These are phyloP conservation scores for Kryptopterus vitreolus DNA, from an alignment of 2,797 vertebrate species.

Conservation along the genomic window DNA sequence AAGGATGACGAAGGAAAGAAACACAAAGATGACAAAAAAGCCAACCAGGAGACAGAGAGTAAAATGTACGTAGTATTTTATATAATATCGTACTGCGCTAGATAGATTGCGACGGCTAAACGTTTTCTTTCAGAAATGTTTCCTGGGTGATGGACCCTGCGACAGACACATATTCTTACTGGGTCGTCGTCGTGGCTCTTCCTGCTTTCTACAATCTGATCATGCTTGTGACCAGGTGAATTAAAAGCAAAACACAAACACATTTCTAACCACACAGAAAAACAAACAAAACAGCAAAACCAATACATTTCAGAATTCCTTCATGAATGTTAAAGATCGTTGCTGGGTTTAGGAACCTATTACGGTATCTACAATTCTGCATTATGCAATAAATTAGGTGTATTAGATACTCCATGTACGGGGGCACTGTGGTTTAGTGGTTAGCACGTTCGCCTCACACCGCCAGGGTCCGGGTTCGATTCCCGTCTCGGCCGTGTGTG, in stretches of 20 bases:
- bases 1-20: constrained; percentile 61
- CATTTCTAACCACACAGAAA: background rate
- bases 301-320: background rate
- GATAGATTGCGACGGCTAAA: background rate
- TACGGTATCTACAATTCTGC: no score
- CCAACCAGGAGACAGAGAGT: constrained; percentile 39
- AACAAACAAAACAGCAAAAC: background rate
- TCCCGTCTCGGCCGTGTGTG: no score
- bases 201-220: constrained; percentile 95
- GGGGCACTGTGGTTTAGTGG: no score
- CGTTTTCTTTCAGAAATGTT: constrained; percentile 77
- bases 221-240: constrained; percentile 89
- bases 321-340: no score
- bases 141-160: constrained; percentile 88
- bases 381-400: no score
- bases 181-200: constrained; percentile 81
- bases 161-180: constrained; percentile 86
- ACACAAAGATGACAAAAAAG: constrained; percentile 52
- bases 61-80: constrained; percentile 59
- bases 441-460: no score
- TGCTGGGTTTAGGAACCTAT: no score
- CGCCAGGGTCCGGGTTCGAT: no score
- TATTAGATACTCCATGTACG: no score
- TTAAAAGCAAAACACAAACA: background rate
- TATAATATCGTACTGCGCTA: background rate